Percentiles rank a stretch among this genome's conserved stretches.
phyloP scores from a whole-genome alignment of 2,888 invertebrate species.

The Scaeva pyrastri region DNA sequence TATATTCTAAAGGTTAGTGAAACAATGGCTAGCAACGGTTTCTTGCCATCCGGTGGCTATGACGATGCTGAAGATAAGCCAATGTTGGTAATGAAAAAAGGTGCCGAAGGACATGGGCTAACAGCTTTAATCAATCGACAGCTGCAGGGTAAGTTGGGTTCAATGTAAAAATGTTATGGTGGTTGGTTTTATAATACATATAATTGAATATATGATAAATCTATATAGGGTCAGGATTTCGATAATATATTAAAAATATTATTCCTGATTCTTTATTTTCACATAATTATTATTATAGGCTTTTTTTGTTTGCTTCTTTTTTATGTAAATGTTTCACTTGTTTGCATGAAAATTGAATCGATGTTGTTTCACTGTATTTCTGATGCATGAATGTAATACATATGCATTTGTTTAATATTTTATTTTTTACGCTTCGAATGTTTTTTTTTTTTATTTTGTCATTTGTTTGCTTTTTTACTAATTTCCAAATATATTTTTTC shows the following conservation, averaged over 20 bases:
- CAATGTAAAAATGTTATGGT: constrained; percentile 45
- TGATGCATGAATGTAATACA: background rate
- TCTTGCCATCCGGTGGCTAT: constrained; percentile 88
- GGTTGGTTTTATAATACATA: constrained; percentile 45
- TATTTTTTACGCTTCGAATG: background rate
- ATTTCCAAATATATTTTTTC: background rate
- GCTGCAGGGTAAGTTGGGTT: constrained; percentile 87
- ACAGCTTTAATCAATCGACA: constrained; percentile 91
- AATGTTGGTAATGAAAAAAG: constrained; percentile 90
- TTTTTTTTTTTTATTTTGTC: background rate
- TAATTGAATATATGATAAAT: constrained; percentile 19
- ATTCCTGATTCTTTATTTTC: constrained; percentile 29
- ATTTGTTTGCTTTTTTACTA: background rate
- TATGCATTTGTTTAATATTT: background rate
- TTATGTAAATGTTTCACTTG: constrained; percentile 25
- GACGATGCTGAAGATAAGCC: constrained; percentile 91
- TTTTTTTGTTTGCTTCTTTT: constrained; percentile 23
- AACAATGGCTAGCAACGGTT: constrained; percentile 91
- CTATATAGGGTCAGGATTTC: constrained; percentile 29
- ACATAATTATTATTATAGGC: constrained; percentile 15
- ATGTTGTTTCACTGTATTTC: constrained; percentile 52
- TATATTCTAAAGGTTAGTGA: constrained; percentile 87
- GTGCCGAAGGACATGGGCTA: constrained; percentile 89
- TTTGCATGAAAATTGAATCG: constrained; percentile 52
- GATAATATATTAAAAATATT: background rate